phyloP scores from a whole-genome alignment of 1,140 invertebrate genomes.

The Bombyx mandarina region DNA sequence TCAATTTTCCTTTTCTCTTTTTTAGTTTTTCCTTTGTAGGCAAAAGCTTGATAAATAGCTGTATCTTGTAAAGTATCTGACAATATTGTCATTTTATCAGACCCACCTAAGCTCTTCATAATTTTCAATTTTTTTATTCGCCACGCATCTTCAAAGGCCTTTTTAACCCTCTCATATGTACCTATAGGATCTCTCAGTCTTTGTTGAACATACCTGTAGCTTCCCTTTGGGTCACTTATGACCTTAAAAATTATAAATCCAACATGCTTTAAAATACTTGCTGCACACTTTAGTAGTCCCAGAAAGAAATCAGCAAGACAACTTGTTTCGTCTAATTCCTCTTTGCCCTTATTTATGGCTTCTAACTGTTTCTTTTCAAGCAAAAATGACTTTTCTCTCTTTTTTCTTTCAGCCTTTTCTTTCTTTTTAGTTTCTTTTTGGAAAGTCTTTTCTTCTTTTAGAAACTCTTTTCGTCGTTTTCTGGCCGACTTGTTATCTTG shows the following conservation, averaged over 20 bases:
- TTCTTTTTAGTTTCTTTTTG: conserved; percentile 13
- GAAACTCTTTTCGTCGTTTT: conserved; percentile 13
- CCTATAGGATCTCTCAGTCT: conserved; percentile 19
- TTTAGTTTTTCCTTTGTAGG: conserved; percentile 23
- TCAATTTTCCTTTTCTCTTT: conserved; percentile 23
- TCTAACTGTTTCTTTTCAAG: conserved; percentile 14
- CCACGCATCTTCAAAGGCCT: conserved; percentile 12
- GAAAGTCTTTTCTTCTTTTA: conserved; percentile 11
- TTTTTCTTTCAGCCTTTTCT: conserved; percentile 11
- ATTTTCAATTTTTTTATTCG: conserved; percentile 22
- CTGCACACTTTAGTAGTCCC: conserved; percentile 20
- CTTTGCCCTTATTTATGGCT: conserved; percentile 9
- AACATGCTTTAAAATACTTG: conserved; percentile 11
- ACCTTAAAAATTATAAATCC: conserved; percentile 12
- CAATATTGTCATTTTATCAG: conserved; percentile 23
- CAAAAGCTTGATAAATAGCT: conserved; percentile 23
- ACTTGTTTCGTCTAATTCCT: conserved; percentile 20
- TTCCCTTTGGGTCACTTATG: conserved; percentile 23
- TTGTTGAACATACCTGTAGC: conserved; percentile 19
- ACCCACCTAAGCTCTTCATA: conserved; percentile 20
- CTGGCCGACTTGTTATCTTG: conserved; percentile 6
- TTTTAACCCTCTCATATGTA: conserved; percentile 14
- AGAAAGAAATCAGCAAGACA: conserved; percentile 22
- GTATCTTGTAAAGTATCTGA: conserved; percentile 28
- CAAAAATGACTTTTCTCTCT: conserved; percentile 12